Evolutionary conservation across 2,888 invertebrate species (phyloP).

Genomic region (Rhabditoides inermis): DNA sequence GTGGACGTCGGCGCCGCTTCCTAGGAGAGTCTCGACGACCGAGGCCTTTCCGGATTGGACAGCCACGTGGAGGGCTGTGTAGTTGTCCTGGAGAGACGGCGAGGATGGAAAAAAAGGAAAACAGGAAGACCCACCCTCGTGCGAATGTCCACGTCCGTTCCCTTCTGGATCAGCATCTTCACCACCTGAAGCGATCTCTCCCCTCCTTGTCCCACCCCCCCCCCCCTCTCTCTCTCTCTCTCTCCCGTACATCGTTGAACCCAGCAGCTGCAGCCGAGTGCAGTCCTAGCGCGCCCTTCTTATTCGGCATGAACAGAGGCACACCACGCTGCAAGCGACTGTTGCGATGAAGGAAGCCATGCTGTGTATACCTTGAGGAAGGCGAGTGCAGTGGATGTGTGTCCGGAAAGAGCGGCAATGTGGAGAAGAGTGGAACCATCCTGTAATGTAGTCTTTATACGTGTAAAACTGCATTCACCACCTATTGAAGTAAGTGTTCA

Average conservation of each 20-base stretch:
- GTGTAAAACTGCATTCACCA: not conserved
- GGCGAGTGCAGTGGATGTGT: constrained; percentile 95
- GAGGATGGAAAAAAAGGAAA: constrained; percentile 6
- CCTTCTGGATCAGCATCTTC: constrained; percentile 77
- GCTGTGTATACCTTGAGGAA: too few relatives aligned
- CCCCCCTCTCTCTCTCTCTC: too few relatives aligned
- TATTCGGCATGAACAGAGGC: constrained; percentile 97
- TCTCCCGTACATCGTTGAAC: constrained; percentile 85
- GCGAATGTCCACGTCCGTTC: constrained; percentile 87
- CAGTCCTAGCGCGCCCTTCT: constrained; percentile 90
- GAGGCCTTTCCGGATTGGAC: constrained; percentile 60
- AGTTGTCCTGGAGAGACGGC: constrained; percentile 71
- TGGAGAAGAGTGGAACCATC: constrained; percentile 98
- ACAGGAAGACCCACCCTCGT: constrained; percentile 70
- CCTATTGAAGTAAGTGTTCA: not conserved
- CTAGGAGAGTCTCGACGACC: constrained; percentile 63
- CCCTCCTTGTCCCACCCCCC: too few relatives aligned
- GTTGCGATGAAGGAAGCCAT: too few relatives aligned
- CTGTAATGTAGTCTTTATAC: constrained; percentile 18
- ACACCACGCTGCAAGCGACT: too few relatives aligned
- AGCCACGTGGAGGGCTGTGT: constrained; percentile 92
- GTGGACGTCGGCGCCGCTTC: constrained; percentile 93
- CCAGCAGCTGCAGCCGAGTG: constrained; percentile 95
- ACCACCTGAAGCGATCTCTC: too few relatives aligned
- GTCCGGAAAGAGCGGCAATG: constrained; percentile 90